These are phyloP conservation scores for Epinephelus fuscoguttatus DNA, from an alignment of 2,113 vertebrate genomes.

Conservation along the genomic window DNA sequence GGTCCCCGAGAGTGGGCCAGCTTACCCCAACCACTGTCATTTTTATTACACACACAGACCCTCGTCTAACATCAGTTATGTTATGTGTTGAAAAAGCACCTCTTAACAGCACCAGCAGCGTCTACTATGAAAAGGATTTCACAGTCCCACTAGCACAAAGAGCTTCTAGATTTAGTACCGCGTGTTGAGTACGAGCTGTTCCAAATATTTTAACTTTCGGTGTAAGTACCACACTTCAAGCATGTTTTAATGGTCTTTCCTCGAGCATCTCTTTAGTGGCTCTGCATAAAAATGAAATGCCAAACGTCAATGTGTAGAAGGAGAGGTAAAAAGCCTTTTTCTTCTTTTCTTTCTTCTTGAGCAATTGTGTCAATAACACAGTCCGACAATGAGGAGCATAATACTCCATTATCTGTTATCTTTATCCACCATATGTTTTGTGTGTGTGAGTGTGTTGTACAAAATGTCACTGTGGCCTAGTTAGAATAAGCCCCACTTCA, in stretches of 20 bases:
- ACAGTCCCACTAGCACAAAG: conserved; percentile 13
- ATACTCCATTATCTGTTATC: conserved; percentile 34
- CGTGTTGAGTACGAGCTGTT: conserved; percentile 5
- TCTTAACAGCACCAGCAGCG: conserved; percentile 16
- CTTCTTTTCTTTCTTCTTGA: no score
- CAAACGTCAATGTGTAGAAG: conserved; percentile 5
- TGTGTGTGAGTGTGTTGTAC: neutral
- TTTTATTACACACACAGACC: conserved; percentile 13
- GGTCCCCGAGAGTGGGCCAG: neutral
- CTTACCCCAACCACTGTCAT: conserved; percentile 1
- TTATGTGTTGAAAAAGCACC: conserved; percentile 9
- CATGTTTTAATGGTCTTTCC: conserved; percentile 6
- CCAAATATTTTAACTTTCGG: conserved; percentile 41
- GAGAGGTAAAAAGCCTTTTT: neutral
- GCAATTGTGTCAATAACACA: neutral
- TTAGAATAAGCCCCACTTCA: conserved; percentile 46
- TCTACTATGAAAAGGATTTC: conserved; percentile 29
- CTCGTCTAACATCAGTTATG: conserved; percentile 6
- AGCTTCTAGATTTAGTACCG: conserved; percentile 28
- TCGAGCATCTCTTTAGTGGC: neutral
- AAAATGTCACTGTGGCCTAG: conserved; percentile 47
- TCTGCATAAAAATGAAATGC: conserved; percentile 21
- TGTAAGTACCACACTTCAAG: conserved; percentile 3
- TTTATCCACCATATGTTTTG: conserved; percentile 41
- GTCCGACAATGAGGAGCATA: conserved; percentile 11